Evolutionary conservation across 2,888 invertebrate genomes (phyloP), one percentile per base, ranked within the genome.

Genomic region (Morpho deidamia): DNA sequence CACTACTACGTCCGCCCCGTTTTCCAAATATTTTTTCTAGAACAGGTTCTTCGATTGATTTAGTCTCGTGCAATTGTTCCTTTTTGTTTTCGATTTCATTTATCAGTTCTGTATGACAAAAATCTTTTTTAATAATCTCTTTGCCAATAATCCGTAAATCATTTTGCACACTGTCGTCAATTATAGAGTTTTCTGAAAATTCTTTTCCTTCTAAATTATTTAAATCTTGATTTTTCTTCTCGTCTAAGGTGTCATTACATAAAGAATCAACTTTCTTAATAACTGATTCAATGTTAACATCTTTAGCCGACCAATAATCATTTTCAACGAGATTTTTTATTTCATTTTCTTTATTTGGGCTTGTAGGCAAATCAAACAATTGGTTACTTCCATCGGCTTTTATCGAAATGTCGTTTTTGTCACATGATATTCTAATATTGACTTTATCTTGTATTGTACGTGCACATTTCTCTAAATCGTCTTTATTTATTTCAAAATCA

Each of bases 281-380:
- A 1, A 95, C 95, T 12, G 95, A 95, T 64, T 95, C 95, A 61
- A 95, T 94, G 69, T 95, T 95, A 1, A 95, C 91, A 69, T 95
- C 95, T 76, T 95, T 95, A 7, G 94, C 93, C 37, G 94, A 94
- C 95, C 95, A 95, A 64, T 93, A 93, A 73, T 94, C 94, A 67
- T 92, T 93, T 70, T 94, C 94, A 66, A 95, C 94, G 63, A 93
- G 92, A 74, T 78, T 85, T 72, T 90, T 91, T 50, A 83, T 74
- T 47, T 80, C 77, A 59, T 44, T 63, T 44, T 57, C 60, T 46
- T 64, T 55, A 51, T 51, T 53, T 55, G 59, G 54, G 56, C 50
- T 58, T 49, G 53, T 23, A 42, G 60, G 45, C 11, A 59, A 53
- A 14, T 43, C 53, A 48, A 60, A 60, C 38, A 61, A 56, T 48